Evolutionary conservation across 1,140 invertebrate genomes (phyloP), one percentile per base, ranked within the genome.

Genomic region (Trichogramma pretiosum): DNA sequence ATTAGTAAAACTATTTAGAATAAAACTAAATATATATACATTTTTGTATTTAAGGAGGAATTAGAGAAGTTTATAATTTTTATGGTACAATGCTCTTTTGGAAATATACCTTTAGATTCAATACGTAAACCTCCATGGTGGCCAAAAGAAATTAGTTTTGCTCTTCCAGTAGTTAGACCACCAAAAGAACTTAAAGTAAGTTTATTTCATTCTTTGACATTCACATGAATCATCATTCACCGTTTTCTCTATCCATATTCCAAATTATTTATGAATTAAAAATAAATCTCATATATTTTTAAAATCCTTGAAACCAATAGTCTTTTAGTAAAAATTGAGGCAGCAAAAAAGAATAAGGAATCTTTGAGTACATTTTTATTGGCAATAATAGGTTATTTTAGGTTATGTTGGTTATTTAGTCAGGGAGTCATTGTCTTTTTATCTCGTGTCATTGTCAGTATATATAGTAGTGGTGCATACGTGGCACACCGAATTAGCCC

Each of bases 21-120:
- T 8, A 30, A 30, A 9, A 30, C 26, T 8, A 30, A 30, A 30
- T 30, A 30, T 30, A 9, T 30, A 30, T n/a, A n/a, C n/a, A n/a
- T n/a, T n/a, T 58, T 61, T 60, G n/a, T 48, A 71, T 68, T 58
- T 19, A 41, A 72, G 69, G 59, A 59, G 23, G 76, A 83, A 56
- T 59, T 84, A 52, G 81, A 83, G 68, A 76, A 74, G 43, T 84
- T 84, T 60, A 79, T 84, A 58, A 77, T 79, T 46, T 84, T 84
- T 58, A 81, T 84, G 79, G 78, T 83, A 40, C 79, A 81, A 59
- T 84, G 82, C 72, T 84, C 82, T 24, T 75, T 79, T 67, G 81
- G 80, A 18, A 76, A 82, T 52, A 73, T 79, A 48, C 75, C 74
- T 3, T 71, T 68, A 21, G 77, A 76, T 49, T 71, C 74, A 41